Evolutionary conservation across 2,113 vertebrate species (phyloP).

Genomic region (human): DNA sequence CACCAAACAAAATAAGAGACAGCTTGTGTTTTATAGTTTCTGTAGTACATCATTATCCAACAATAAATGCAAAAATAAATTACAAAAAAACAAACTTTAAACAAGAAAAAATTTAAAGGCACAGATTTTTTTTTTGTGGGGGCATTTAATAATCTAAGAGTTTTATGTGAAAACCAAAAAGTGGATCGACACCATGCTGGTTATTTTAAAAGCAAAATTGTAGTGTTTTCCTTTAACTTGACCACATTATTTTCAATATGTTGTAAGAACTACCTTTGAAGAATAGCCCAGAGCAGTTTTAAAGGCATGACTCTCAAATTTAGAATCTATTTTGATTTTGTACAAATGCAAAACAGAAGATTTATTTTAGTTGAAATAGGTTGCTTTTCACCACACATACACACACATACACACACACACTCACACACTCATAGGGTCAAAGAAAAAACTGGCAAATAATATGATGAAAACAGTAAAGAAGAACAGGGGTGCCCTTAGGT

Average conservation of each 20-base stretch:
- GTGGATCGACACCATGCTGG: background rate
- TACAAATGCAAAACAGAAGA: conserved; percentile 65
- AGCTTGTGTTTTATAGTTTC: conserved; percentile 71
- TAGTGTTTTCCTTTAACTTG: conserved; percentile 3
- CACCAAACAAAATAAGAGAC: conserved; percentile 70
- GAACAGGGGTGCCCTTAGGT: background rate
- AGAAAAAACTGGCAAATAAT: conserved; percentile 59
- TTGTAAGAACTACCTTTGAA: conserved; percentile 52
- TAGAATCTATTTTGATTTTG: conserved; percentile 65
- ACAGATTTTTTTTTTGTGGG: conserved; percentile 34
- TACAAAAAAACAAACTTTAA: conserved; percentile 59
- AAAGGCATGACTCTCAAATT: conserved; percentile 60
- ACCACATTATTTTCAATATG: background rate
- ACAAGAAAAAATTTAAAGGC: conserved; percentile 50
- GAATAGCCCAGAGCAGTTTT: background rate
- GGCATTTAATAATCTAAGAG: background rate
- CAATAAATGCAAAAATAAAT: conserved; percentile 65
- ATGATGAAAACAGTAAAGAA: conserved; percentile 54
- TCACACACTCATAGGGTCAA: background rate
- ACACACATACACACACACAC: background rate
- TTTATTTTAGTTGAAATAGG: conserved; percentile 69
- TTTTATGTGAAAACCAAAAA: conserved; percentile 43
- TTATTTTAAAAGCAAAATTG: conserved; percentile 67
- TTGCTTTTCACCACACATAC: conserved; percentile 49
- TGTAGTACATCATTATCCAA: conserved; percentile 58